Evolutionary conservation across 2,797 vertebrate genomes (phyloP).

Genomic region (Botia almorhae): DNA sequence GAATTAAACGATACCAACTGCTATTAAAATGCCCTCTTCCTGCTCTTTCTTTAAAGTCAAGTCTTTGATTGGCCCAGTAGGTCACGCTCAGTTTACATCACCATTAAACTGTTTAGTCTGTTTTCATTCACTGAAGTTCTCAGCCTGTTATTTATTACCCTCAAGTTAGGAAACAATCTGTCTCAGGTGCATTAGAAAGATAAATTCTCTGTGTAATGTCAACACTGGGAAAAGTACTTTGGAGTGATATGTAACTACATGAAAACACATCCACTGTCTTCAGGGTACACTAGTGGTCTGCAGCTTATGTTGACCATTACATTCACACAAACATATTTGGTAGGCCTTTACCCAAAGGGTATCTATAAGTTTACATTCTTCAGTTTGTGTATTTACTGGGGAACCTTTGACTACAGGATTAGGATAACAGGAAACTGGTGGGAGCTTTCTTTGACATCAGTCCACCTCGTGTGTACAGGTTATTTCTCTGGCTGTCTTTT

Average conservation of each 20-base stretch:
- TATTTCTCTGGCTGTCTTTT: constrained; percentile 1
- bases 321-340: neutral
- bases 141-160: neutral
- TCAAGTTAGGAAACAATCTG: neutral
- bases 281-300: no score
- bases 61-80: neutral
- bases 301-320: no score
- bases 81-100: neutral
- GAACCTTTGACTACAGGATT: neutral
- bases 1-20: neutral
- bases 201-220: neutral
- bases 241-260: neutral
- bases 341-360: neutral
- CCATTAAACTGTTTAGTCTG: neutral
- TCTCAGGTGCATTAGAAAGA: neutral
- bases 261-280: no score
- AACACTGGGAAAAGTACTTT: neutral
- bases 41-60: neutral
- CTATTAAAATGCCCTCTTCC: neutral
- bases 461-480: neutral
- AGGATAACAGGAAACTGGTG: neutral
- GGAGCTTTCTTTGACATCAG: neutral
- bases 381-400: neutral
- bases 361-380: neutral
- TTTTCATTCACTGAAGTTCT: neutral